phyloP scores from a whole-genome alignment of 30 jellyfish, hydroid and myxozoan species.

The Calvadosia cruxmelitensis region DNA sequence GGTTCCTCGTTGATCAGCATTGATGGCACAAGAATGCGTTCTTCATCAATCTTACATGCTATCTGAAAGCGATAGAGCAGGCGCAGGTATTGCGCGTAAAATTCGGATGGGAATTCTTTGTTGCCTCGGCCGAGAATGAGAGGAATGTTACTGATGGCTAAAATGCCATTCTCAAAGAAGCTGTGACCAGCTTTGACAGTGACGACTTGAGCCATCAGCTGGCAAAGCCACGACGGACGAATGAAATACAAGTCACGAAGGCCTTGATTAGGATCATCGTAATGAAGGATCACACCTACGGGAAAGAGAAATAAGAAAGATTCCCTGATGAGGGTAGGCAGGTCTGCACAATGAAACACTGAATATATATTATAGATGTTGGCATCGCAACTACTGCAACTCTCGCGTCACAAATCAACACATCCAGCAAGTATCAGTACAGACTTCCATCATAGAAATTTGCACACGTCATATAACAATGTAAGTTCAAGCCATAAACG shows the following conservation, averaged over 20 bases:
- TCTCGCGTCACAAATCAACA: too few relatives aligned
- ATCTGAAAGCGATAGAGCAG: conserved; percentile 76
- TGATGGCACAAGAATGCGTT: conserved; percentile 79
- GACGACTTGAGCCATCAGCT: conserved; percentile 74
- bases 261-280: conserved; percentile 81
- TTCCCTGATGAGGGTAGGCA: too few relatives aligned
- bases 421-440: too few relatives aligned
- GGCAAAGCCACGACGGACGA: conserved; percentile 94
- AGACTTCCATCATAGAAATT: too few relatives aligned
- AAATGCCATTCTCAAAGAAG: conserved; percentile 60
- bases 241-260: conserved; percentile 64
- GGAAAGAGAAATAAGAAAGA: too few relatives aligned
- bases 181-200: conserved; percentile 66
- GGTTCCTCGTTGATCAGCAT: conserved; percentile 38
- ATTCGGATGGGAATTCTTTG: conserved; percentile 38
- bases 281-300: conserved; percentile 76
- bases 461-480: too few relatives aligned
- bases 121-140: conserved; percentile 25
- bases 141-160: conserved; percentile 14
- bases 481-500: too few relatives aligned
- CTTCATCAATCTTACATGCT: conserved; percentile 79
- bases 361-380: too few relatives aligned
- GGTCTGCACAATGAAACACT: too few relatives aligned
- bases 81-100: conserved; percentile 62
- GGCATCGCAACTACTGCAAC: too few relatives aligned